These are phyloP conservation scores for Caenorhabditis sp. DNA, from an alignment of 2,888 invertebrate genomes.

Conservation along the genomic window DNA sequence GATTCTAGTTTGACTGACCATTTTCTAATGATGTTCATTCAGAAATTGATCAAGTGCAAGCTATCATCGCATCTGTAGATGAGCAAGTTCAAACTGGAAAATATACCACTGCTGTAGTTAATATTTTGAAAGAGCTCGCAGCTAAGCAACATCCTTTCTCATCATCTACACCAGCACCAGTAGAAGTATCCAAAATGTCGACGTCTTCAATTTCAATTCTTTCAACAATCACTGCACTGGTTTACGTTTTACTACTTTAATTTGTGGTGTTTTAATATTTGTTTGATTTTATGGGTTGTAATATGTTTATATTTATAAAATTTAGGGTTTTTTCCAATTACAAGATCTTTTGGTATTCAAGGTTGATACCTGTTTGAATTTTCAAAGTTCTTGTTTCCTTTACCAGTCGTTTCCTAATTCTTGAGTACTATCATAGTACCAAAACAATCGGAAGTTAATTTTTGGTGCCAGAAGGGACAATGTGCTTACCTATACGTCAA, in stretches of 20 bases:
- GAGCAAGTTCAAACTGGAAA: constrained; percentile 28
- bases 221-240: background rate
- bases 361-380: no score
- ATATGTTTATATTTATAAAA: no score
- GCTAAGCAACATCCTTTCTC: constrained; percentile 13
- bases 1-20: constrained; percentile 13
- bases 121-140: constrained; percentile 43
- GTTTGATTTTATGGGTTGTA: background rate
- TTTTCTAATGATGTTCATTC: constrained; percentile 5
- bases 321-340: no score
- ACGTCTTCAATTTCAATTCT: constrained; percentile 9
- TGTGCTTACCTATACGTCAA: no score
- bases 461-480: no score
- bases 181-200: background rate
- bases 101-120: constrained; percentile 37
- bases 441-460: no score
- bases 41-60: constrained; percentile 37
- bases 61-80: constrained; percentile 40
- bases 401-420: no score
- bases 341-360: no score
- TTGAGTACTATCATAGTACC: no score
- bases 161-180: constrained; percentile 8
- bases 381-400: no score
- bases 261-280: background rate
- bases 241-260: background rate